Evolutionary conservation across 2,888 invertebrate genomes (phyloP).

Genomic region (Trissonchulus latispiculum): DNA sequence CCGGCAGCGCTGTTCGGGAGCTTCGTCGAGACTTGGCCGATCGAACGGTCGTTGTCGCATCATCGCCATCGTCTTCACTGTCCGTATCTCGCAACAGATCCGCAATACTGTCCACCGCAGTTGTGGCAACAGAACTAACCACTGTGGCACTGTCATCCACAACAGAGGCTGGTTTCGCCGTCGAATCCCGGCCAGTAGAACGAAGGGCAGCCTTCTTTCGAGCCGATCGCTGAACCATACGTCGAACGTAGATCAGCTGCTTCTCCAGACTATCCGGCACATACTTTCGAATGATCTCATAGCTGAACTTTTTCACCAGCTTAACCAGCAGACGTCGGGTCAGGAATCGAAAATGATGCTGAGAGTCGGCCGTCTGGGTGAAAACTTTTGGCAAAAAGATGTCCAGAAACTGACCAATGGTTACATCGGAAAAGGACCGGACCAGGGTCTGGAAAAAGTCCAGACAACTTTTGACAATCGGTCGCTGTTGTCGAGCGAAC

Average conservation of each 20-base stretch:
- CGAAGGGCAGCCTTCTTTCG: slow-evolving; percentile 23
- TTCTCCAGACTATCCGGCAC: slow-evolving; percentile 55
- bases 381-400: slow-evolving; percentile 6
- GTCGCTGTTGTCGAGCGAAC: neutral
- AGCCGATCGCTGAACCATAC: slow-evolving; percentile 58
- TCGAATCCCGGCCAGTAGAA: neutral
- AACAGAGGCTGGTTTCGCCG: too few relatives aligned
- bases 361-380: slow-evolving; percentile 61
- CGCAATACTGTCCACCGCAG: slow-evolving; percentile 34
- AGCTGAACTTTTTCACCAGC: slow-evolving; percentile 64
- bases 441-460: slow-evolving; percentile 18
- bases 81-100: slow-evolving; percentile 43
- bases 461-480: neutral
- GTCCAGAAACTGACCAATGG: slow-evolving; percentile 17
- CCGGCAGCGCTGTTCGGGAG: slow-evolving; percentile 45
- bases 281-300: slow-evolving; percentile 60
- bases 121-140: slow-evolving; percentile 16
- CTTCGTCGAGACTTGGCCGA: slow-evolving; percentile 48
- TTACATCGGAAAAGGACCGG: neutral
- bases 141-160: neutral
- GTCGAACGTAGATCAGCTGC: slow-evolving; percentile 66
- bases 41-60: slow-evolving; percentile 28
- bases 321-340: slow-evolving; percentile 65
- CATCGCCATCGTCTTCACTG: slow-evolving; percentile 32
- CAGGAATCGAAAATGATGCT: slow-evolving; percentile 67